A percentile compares a stretch with the other conserved stretches of the same genome.
These are phyloP conservation scores for Homalodisca vitripennis DNA, from an alignment of 1,140 invertebrate genomes.

Conservation along the genomic window DNA sequence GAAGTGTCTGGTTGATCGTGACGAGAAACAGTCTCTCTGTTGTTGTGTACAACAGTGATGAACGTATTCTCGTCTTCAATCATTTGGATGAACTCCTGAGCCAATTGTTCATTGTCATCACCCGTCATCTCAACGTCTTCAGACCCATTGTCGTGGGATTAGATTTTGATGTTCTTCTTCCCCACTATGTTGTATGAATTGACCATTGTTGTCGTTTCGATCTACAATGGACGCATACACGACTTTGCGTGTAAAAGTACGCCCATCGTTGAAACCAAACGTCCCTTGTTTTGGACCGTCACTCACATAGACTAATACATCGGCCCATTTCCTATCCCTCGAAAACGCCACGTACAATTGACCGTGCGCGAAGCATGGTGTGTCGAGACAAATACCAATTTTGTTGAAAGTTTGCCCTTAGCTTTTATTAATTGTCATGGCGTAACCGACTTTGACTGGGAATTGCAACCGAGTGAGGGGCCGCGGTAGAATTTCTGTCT, in stretches of 20 bases:
- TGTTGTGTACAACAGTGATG: too few relatives aligned
- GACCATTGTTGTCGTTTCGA: too few relatives aligned
- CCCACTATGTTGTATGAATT: too few relatives aligned
- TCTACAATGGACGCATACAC: not conserved
- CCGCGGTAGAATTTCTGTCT: not conserved
- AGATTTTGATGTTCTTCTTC: too few relatives aligned
- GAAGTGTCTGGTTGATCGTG: too few relatives aligned
- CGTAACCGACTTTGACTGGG: conserved; percentile 51
- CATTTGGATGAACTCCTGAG: too few relatives aligned
- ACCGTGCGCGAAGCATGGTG: conserved; percentile 30
- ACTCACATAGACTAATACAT: not conserved
- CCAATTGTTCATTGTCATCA: too few relatives aligned
- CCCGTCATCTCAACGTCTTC: too few relatives aligned
- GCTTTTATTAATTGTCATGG: conserved; percentile 55
- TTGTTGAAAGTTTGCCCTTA: conserved; percentile 34
- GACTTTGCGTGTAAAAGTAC: not conserved
- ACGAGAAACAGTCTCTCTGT: too few relatives aligned
- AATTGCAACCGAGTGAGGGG: conserved; percentile 42
- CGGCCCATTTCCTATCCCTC: not conserved
- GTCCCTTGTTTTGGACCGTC: not conserved
- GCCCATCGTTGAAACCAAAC: not conserved
- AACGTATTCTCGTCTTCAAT: too few relatives aligned
- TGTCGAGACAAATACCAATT: conserved; percentile 24
- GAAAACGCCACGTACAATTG: conserved; percentile 28
- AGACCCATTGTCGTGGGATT: too few relatives aligned